Base-by-base conservation (phyloP, 2,888 invertebrate species). In the Leucophenga montana region DNA sequence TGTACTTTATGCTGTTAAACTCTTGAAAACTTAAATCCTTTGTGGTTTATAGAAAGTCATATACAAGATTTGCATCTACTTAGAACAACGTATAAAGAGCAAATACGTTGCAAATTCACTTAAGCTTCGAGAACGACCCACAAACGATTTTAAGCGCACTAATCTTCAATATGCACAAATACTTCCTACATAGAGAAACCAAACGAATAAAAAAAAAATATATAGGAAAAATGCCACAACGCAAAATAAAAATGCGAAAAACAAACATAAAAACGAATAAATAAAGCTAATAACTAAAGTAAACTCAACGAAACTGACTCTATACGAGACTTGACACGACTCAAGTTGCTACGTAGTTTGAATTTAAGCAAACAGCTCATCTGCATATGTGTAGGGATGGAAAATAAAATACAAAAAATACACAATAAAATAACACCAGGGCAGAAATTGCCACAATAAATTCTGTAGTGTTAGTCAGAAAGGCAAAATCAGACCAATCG, bases 281-380 rank as follows among this genome's bases (percentile, higher is more conserved):
- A 82, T 82, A 82, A 82, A 78, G 78, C 77, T 82, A 84, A 83
- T 82, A 85, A 82, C 81, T 85, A 85, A 85, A 84, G 85, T 83
- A 85, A 82, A 84, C 85, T 44, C 46, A 64, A 20, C 62, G 18
- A 64, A 64, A 16, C 50, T 50, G 75, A 81, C 76, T 77, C 75
- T 75, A 77, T 77, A 74, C 71, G 73, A n/a, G n/a, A 70, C 75
- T 70, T 71, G 44, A 54, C 13, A 27, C 27, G 27, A 27, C 27
- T 27, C 27, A 27, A 27, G 27, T 27, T 2, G 27, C 27, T 27
- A 27, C 27, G 27, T 27, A 27, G 27, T 27, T 46, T 14, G n/a
- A 48, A 18, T 22, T 22, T 50, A 44, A 56, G 44, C 56, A 66
- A 54, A 22, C 61, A 46, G 54, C 71, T 77, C 85, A 85, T 84